phyloP scores from a whole-genome alignment of 2,797 vertebrate genomes.

The Fistularia commersonii region DNA sequence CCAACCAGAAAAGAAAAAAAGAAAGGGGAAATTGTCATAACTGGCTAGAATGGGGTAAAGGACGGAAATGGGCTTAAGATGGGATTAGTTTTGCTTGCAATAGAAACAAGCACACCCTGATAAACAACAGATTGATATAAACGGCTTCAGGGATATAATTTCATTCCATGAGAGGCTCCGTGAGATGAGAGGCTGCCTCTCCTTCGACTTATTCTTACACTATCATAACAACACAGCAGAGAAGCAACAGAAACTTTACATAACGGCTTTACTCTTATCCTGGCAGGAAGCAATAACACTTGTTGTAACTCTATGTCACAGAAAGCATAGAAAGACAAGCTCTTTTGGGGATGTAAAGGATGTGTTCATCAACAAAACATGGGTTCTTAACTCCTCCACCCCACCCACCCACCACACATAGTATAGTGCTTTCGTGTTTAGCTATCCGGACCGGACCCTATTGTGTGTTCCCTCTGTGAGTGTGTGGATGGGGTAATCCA shows the following conservation, averaged over 20 bases:
- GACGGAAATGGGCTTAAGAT: constrained; percentile 48
- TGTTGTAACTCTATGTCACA: constrained; percentile 27
- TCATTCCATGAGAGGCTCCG: constrained; percentile 22
- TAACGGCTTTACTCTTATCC: constrained; percentile 39
- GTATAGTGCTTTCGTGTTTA: too few species aligned
- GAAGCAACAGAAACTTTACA: constrained; percentile 43
- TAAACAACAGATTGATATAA: constrained; percentile 53
- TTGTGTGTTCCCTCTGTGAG: background rate
- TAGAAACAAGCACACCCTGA: constrained; percentile 48
- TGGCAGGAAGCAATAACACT: constrained; percentile 27
- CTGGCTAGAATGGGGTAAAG: constrained; percentile 23
- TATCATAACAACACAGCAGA: constrained; percentile 39
- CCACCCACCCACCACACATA: too few species aligned
- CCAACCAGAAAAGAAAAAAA: constrained; percentile 15
- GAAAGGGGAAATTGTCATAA: constrained; percentile 22
- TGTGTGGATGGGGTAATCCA: background rate
- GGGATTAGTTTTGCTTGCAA: constrained; percentile 61
- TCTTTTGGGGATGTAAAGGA: constrained; percentile 17
- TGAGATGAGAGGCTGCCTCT: constrained; percentile 30
- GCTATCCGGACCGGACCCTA: background rate
- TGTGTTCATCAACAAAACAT: constrained; percentile 1
- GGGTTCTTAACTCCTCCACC: too few species aligned
- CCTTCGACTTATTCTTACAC: constrained; percentile 39
- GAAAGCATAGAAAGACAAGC: constrained; percentile 18
- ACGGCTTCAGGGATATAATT: constrained; percentile 42